These are phyloP conservation scores for Vandiemenella viatica DNA, from an alignment of 2,888 invertebrate species.

Conservation along the genomic window DNA sequence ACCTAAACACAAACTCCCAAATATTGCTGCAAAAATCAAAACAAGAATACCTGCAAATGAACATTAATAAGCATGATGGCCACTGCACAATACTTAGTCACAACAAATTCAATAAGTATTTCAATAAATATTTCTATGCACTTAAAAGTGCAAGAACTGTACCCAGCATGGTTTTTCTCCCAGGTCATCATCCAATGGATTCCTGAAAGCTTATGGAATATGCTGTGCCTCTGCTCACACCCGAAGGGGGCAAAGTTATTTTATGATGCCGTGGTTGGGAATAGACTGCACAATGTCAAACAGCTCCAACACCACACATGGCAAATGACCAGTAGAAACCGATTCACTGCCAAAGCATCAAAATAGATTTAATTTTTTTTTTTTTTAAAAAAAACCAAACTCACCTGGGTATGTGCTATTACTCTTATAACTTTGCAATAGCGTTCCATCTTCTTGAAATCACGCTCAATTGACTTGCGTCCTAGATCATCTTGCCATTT, in stretches of 20 bases:
- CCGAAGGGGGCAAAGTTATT: slow-evolving; percentile 10
- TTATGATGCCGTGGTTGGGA: slow-evolving; percentile 17
- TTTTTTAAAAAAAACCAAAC: slow-evolving; percentile 4
- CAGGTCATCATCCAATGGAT: slow-evolving; percentile 14
- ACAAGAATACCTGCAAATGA: not conserved
- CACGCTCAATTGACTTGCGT: slow-evolving; percentile 89
- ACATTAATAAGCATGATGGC: not conserved
- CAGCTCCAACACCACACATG: slow-evolving; percentile 17
- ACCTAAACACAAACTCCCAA: too few relatives aligned
- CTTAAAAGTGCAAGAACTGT: too few relatives aligned
- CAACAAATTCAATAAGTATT: too few relatives aligned
- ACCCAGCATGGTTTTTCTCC: slow-evolving; percentile 16
- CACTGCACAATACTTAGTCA: not conserved
- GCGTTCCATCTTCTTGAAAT: slow-evolving; percentile 93
- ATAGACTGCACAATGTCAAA: slow-evolving; percentile 13
- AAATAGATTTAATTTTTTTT: not conserved
- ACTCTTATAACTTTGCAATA: slow-evolving; percentile 95
- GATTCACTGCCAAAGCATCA: not conserved
- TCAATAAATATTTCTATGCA: too few relatives aligned
- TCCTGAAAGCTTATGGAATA: slow-evolving; percentile 16
- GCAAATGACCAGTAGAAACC: not conserved
- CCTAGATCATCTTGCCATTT: slow-evolving; percentile 98
- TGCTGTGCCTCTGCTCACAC: slow-evolving; percentile 13
- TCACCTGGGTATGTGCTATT: slow-evolving; percentile 94
- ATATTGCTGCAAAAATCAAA: not conserved